Conservation (phyloP, 1,140 invertebrate genomes). For the Littorina saxatilis region DNA sequence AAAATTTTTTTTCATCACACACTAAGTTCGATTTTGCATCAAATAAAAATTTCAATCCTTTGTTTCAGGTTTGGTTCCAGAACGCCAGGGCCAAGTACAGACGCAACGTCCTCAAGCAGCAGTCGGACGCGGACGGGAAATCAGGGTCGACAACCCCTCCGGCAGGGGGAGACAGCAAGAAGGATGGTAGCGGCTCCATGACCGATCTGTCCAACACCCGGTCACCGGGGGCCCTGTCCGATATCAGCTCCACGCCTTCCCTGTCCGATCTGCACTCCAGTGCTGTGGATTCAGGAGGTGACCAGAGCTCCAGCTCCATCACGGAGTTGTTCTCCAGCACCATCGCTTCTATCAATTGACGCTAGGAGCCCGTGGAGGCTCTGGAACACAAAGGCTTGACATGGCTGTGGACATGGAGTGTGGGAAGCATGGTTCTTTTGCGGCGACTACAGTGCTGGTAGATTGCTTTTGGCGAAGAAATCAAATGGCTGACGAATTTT, state of each 20-base stretch:
- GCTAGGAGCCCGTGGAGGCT: too few species aligned
- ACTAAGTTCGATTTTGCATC: background rate
- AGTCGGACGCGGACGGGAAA: conserved; percentile 64
- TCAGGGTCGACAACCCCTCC: conserved; percentile 37
- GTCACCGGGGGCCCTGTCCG: conserved; percentile 67
- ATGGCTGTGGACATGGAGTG: too few species aligned
- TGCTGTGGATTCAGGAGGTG: conserved; percentile 54
- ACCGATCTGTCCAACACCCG: conserved; percentile 57
- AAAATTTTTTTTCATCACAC: too few species aligned
- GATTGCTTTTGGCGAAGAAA: too few species aligned
- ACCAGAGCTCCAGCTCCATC: conserved; percentile 56
- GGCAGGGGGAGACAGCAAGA: conserved; percentile 35
- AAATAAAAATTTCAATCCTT: background rate
- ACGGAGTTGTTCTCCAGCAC: conserved; percentile 58
- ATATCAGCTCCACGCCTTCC: conserved; percentile 70
- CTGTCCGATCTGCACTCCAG: conserved; percentile 60
- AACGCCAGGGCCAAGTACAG: conserved; percentile 98
- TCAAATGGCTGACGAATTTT: too few species aligned
- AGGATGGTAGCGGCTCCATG: conserved; percentile 56
- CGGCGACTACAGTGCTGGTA: too few species aligned
- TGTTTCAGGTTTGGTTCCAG: conserved; percentile 97
- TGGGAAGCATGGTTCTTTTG: too few species aligned
- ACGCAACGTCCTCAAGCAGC: conserved; percentile 90
- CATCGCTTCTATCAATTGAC: conserved; percentile 56
- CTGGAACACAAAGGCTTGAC: too few species aligned